Conservation (phyloP, 2,888 invertebrate species). For the Papilio gigon region DNA sequence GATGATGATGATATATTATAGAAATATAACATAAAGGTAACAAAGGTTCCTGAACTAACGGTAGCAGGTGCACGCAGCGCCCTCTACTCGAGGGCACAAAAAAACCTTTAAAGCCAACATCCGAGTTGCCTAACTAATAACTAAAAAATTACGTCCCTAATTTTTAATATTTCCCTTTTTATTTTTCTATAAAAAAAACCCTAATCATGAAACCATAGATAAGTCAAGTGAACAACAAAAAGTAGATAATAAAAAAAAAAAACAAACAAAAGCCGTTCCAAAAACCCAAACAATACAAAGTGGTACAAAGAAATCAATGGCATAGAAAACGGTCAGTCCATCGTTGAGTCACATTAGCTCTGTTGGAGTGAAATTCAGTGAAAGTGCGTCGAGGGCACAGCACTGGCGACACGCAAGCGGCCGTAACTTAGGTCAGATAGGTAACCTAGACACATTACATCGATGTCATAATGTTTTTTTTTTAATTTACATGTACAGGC, state of each 20-base stretch:
- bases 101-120: too few species aligned
- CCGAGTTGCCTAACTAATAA: too few species aligned
- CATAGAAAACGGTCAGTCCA: conserved; percentile 8
- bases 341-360: conserved; percentile 31
- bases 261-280: conserved; percentile 19
- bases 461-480: not conserved
- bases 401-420: conserved; percentile 16
- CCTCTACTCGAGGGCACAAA: too few species aligned
- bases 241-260: conserved; percentile 19
- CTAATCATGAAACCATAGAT: not conserved
- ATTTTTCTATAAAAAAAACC: not conserved
- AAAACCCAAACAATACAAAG: conserved; percentile 31
- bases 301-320: conserved; percentile 37
- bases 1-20: too few species aligned
- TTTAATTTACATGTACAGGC: too few species aligned
- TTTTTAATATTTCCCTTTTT: too few species aligned
- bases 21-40: too few species aligned
- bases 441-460: not conserved
- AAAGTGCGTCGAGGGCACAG: conserved; percentile 36
- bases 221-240: not conserved
- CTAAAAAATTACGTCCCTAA: too few species aligned
- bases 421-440: not conserved
- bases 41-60: too few species aligned
- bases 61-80: too few species aligned
- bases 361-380: conserved; percentile 39